Percentiles rank a stretch among this genome's conserved stretches.
These are phyloP conservation scores for Tyrannus savana DNA, from an alignment of 2,113 vertebrate species.

Conservation along the genomic window DNA sequence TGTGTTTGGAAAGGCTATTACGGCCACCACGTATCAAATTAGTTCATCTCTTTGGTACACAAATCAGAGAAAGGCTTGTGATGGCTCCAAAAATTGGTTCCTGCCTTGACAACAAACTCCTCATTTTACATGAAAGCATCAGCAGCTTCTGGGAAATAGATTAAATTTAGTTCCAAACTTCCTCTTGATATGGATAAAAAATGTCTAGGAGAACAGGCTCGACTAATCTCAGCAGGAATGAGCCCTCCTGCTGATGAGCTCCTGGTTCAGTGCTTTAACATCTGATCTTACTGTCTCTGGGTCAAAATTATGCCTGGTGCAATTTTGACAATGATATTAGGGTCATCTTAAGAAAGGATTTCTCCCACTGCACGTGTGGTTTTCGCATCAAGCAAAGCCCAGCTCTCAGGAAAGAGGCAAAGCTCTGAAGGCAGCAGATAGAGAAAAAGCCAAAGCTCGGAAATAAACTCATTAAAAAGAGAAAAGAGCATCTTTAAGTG, in stretches of 20 bases:
- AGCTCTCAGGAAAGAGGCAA: background rate
- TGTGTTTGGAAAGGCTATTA: background rate
- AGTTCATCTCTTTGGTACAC: background rate
- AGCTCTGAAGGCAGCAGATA: conserved; percentile 7
- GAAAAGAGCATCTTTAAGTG: background rate
- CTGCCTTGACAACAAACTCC: background rate
- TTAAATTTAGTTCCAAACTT: conserved; percentile 1
- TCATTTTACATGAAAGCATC: background rate
- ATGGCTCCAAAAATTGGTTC: background rate
- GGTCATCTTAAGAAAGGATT: background rate
- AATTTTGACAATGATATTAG: background rate
- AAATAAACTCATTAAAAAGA: background rate
- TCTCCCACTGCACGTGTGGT: background rate
- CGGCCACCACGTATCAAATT: background rate
- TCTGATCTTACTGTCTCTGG: conserved; percentile 2
- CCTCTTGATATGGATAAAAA: conserved; percentile 35
- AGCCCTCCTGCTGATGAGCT: conserved; percentile 33
- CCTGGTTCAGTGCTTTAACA: conserved; percentile 33
- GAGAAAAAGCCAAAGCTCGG: background rate
- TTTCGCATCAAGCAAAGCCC: background rate
- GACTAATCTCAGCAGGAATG: conserved; percentile 1
- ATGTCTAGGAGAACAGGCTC: background rate
- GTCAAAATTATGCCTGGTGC: background rate
- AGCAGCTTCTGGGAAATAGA: conserved; percentile 18
- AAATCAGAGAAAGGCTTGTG: background rate